Conservation (phyloP, 2,113 vertebrate genomes). For the Arizona elegans region DNA sequence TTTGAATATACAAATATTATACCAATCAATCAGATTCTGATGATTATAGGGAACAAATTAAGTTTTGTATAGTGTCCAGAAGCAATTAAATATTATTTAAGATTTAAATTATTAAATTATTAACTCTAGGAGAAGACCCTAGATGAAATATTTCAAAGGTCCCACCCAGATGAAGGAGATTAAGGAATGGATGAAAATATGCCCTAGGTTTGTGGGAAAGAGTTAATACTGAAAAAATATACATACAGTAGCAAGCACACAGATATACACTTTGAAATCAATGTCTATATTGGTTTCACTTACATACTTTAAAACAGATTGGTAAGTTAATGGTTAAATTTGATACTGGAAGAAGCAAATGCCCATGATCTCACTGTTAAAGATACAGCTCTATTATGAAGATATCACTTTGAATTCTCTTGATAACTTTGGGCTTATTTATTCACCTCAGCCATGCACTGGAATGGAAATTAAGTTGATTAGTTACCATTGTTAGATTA, state of each 20-base stretch:
- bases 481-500: neutral
- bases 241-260: neutral
- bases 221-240: neutral
- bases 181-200: neutral
- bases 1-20: neutral
- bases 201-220: neutral
- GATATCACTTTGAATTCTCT: neutral
- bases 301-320: neutral
- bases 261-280: neutral
- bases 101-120: neutral
- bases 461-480: neutral
- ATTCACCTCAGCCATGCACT: neutral
- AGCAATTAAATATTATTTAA: neutral
- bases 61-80: neutral
- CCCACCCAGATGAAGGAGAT: neutral
- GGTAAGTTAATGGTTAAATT: neutral
- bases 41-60: neutral
- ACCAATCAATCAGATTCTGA: neutral
- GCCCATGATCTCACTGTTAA: neutral
- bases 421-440: neutral
- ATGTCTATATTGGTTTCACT: neutral
- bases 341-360: neutral
- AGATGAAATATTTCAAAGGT: neutral
- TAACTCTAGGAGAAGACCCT: neutral
- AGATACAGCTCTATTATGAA: neutral